Evolutionary conservation across 2,888 invertebrate species (phyloP), one percentile per base, ranked within the genome.

Genomic region (Omphaloscelis lunosa): DNA sequence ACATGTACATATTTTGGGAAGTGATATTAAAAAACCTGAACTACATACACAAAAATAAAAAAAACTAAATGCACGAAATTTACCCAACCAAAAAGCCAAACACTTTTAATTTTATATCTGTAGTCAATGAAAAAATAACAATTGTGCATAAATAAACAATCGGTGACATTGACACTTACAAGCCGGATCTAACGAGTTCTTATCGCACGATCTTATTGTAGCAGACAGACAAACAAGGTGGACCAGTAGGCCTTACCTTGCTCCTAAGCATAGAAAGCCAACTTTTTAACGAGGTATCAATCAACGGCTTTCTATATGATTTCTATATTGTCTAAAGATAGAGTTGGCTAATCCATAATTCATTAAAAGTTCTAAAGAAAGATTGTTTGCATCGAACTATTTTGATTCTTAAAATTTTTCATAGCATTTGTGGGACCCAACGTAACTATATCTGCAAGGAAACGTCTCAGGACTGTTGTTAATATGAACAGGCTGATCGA

Each of bases 151-250:
- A 79, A 83, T 79, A 86, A 87, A 91, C 85, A 89, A 90, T 86
- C 82, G 76, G 72, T 90, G 94, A 94, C 95, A 96, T 95, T 95
- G 95, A 95, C 94, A 94, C 93, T 92, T 88, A 89, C 90, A 90
- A 95, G 93, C 95, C 95, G 95, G 96, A 96, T 95, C 93, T 93
- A 93, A 92, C 89, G 89, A 92, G 89, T 86, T 84, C 79, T 90
- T 90, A 88, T 88, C 88, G 77, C 72, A 78, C 79, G 89, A 90
- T 91, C 90, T 82, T 82, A 86, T 85, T 90, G 86, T 89, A 77
- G 58, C 65, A 71, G 72, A 39, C 80, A 72, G 73, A 63, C 84
- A 62, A 65, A 81, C 83, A 71, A 79, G 86, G 74, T 77, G 56
- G 79, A 81, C 84, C 72, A 80, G 82, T 85, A 82, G 59, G 72